Evolutionary conservation across 2,797 vertebrate genomes (phyloP).

Genomic region (Molossus molossus): DNA sequence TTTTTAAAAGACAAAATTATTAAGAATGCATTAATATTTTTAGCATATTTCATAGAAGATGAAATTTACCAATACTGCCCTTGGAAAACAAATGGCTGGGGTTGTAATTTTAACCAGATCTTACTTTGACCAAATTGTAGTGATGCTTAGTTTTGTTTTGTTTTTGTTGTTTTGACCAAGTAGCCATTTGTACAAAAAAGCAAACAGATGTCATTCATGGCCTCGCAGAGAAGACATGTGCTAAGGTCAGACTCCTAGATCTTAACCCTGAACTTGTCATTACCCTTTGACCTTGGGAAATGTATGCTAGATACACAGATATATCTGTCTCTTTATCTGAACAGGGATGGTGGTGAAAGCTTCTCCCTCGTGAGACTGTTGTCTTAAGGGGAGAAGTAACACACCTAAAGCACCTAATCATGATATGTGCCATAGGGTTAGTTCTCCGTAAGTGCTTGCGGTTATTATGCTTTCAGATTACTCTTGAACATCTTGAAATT

Average conservation of each 20-base stretch:
- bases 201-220: not conserved
- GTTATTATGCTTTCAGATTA: not conserved
- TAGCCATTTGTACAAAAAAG: not conserved
- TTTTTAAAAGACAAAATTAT: not conserved
- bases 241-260: not conserved
- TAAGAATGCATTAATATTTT: constrained; percentile 4
- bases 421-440: not conserved
- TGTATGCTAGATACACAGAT: not conserved
- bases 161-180: not conserved
- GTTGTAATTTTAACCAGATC: not conserved
- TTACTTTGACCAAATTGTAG: not conserved
- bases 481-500: not conserved
- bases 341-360: too few species aligned
- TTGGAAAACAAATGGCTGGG: not conserved
- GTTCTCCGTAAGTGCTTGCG: not conserved
- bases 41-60: not conserved
- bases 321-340: not conserved
- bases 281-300: not conserved
- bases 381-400: not conserved
- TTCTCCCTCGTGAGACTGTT: not conserved
- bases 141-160: not conserved
- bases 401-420: not conserved
- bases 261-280: not conserved
- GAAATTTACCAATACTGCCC: not conserved
- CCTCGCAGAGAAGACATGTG: not conserved